Evolutionary conservation across 2,797 vertebrate genomes (phyloP).

Genomic region (Rhinella marina): DNA sequence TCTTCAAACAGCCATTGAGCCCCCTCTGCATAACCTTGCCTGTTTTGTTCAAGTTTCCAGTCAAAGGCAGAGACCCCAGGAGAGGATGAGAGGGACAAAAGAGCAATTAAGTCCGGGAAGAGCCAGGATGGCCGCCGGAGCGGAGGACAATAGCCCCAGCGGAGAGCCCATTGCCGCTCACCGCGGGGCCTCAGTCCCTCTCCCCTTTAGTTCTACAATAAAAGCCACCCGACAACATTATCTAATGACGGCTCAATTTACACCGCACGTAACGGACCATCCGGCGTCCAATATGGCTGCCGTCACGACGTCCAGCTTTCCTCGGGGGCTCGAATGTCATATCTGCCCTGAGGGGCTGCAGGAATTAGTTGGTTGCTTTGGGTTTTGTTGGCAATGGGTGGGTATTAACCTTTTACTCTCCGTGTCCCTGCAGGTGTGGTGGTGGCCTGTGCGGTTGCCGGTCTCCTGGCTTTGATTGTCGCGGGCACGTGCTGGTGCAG

Average conservation of each 20-base stretch:
- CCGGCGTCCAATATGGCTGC: neutral
- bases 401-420: neutral
- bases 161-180: neutral
- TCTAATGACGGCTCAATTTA: neutral
- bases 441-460: constrained; percentile 78
- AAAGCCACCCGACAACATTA: neutral
- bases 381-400: neutral
- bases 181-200: neutral
- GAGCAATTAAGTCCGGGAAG: constrained; percentile 39
- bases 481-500: constrained; percentile 87
- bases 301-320: too few relatives aligned
- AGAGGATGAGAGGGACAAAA: constrained; percentile 33
- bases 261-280: neutral
- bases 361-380: neutral
- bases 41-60: neutral
- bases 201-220: neutral
- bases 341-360: too few relatives aligned
- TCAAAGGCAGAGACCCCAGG: constrained; percentile 13
- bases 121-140: neutral
- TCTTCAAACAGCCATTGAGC: constrained; percentile 38
- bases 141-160: constrained; percentile 15
- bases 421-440: constrained; percentile 79
- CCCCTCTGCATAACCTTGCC: constrained; percentile 5
- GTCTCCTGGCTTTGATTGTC: constrained; percentile 76
- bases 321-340: too few relatives aligned